Conservation (phyloP, 2,888 invertebrate species). For the Sclerodermus sp. region DNA sequence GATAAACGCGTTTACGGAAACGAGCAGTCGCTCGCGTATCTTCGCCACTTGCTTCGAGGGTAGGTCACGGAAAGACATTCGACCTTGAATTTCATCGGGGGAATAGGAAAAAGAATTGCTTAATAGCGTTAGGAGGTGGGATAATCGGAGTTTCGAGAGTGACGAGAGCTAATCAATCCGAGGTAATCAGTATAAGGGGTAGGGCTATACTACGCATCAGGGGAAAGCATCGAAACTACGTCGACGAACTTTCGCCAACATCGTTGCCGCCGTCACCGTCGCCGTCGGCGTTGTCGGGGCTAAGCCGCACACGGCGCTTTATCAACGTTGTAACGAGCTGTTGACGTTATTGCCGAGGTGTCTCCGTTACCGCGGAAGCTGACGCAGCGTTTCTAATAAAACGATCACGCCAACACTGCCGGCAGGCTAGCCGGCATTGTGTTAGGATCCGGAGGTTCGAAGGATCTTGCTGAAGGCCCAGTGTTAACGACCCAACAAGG, state of each 20-base stretch:
- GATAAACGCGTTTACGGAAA: no score
- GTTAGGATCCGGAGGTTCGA: slow-evolving; percentile 26
- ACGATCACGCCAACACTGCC: slow-evolving; percentile 29
- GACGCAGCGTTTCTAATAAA: slow-evolving; percentile 55
- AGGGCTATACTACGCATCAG: not conserved
- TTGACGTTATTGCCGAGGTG: slow-evolving; percentile 53
- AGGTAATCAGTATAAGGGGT: not conserved
- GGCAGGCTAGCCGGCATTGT: slow-evolving; percentile 28
- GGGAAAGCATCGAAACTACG: not conserved
- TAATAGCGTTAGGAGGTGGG: not conserved
- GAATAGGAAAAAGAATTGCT: no score
- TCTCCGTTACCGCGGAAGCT: slow-evolving; percentile 49
- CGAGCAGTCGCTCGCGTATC: no score
- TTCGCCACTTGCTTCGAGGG: not conserved
- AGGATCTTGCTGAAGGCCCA: slow-evolving; percentile 29
- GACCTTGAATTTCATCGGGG: slow-evolving; percentile 25
- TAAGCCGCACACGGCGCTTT: slow-evolving; percentile 42
- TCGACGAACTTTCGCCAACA: slow-evolving; percentile 5
- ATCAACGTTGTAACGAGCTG: slow-evolving; percentile 57
- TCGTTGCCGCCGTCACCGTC: slow-evolving; percentile 1
- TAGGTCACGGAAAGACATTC: slow-evolving; percentile 7
- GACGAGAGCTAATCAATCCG: slow-evolving; percentile 5
- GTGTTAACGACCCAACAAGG: slow-evolving; percentile 32
- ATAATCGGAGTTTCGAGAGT: slow-evolving; percentile 8
- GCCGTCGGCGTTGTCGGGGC: slow-evolving; percentile 17